Base-by-base conservation (phyloP, 1,140 invertebrate genomes). In the Ptiloglossa arizonensis region DNA sequence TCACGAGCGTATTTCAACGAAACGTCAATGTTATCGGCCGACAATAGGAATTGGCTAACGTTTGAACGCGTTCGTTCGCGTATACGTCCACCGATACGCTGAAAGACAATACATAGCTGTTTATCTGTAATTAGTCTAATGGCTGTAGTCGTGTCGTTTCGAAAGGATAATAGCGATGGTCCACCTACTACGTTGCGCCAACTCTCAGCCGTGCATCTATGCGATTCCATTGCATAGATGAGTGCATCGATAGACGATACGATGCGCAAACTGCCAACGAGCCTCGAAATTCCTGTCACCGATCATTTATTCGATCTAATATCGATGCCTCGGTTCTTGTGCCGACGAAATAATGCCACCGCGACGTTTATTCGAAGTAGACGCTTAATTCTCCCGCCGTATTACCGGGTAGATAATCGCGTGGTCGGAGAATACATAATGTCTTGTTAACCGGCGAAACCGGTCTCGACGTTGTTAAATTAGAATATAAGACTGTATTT, bases 101-200 rank as follows among this genome's bases (percentile, higher is more conserved):
- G 8, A 17, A 29, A 24, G 54, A 59, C 75, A 62, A 60, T 54
- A 24, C n/a, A 15, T 56, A 52, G 24, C 62, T 79, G 71, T 75
- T 79, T 80, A 74, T 75, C 72, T 19, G 78, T 75, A 80, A 75
- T 80, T 80, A 80, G 38, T 19, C 46, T 75, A 62, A 80, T 80
- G 78, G 72, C 27, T 22, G 27, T 50, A 44, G 50, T 32, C 52
- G 52, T 44, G 59, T 50, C 63, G 71, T 79, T 75, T 62, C 60
- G 60, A 78, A 78, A 62, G 46, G 48, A 72, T 41, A 54, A 60
- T 60, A 46, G 67, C 11, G 44, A 60, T 62, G 52, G 69, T 48
- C 41, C 57, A 44, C 54, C n/a, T 17, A 54, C 71, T 35, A 54
- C 56, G 44, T 35, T 8, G 15, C 13, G 2, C 15, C 72, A 41